Evolutionary conservation across 2,888 invertebrate genomes (phyloP).

Genomic region (Hyposoter dolosus): DNA sequence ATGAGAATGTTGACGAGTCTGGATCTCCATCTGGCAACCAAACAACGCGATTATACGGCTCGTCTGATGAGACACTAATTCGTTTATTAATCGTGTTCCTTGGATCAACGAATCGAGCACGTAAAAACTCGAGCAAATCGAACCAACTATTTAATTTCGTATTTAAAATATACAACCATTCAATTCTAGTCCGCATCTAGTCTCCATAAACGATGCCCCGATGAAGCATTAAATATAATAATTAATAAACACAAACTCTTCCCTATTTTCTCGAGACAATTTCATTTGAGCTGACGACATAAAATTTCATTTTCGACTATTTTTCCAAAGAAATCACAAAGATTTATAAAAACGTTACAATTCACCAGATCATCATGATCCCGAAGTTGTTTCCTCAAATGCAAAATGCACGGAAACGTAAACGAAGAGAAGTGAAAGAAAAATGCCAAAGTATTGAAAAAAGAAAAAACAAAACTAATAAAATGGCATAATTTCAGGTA

Average conservation of each 20-base stretch:
- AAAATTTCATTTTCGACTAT: too few species aligned
- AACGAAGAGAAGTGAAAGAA: background rate
- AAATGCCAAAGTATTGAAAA: background rate
- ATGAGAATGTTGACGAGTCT: slow-evolving; percentile 79
- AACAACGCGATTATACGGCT: slow-evolving; percentile 81
- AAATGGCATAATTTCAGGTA: background rate
- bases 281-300: background rate
- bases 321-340: background rate
- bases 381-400: background rate
- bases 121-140: background rate
- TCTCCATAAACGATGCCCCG: slow-evolving; percentile 19
- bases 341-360: background rate
- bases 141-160: background rate
- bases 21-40: slow-evolving; percentile 81
- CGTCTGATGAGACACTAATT: slow-evolving; percentile 79
- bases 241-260: background rate
- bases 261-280: background rate
- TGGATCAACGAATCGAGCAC: slow-evolving; percentile 5
- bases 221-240: slow-evolving; percentile 11
- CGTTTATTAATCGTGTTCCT: background rate
- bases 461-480: background rate
- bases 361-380: background rate
- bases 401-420: background rate
- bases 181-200: slow-evolving; percentile 47
- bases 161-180: background rate